Evolutionary conservation across 1,140 invertebrate species (phyloP).

Genomic region (Vanessa atalanta): DNA sequence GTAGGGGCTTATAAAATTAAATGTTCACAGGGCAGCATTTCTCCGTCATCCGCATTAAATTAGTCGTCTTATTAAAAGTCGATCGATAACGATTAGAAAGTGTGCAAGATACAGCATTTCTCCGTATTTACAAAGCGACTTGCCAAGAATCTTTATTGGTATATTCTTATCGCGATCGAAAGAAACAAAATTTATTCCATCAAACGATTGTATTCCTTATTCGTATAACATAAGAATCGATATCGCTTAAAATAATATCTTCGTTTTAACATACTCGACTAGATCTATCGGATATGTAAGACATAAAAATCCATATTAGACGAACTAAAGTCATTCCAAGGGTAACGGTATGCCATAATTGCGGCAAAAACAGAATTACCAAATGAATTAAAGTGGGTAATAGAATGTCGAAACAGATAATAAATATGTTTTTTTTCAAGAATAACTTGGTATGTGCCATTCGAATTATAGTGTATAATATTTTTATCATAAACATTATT

Average conservation of each 20-base stretch:
- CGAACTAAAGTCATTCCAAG: constrained; percentile 31
- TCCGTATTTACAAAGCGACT: constrained; percentile 25
- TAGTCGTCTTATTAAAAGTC: constrained; percentile 31
- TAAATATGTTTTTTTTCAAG: constrained; percentile 20
- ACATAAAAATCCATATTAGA: constrained; percentile 45
- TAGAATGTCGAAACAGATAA: constrained; percentile 40
- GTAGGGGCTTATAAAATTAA: background rate
- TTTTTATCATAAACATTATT: no score
- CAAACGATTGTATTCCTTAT: constrained; percentile 21
- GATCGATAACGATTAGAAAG: constrained; percentile 30
- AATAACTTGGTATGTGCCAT: constrained; percentile 22
- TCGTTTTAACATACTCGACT: background rate
- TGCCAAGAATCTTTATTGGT: constrained; percentile 29
- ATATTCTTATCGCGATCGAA: constrained; percentile 33
- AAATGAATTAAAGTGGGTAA: constrained; percentile 32
- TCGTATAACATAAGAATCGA: background rate
- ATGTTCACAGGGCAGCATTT: background rate
- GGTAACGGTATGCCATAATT: constrained; percentile 39
- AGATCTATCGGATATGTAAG: constrained; percentile 20
- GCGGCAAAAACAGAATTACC: constrained; percentile 40
- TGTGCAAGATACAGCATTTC: constrained; percentile 26
- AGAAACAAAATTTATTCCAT: constrained; percentile 15
- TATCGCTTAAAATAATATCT: constrained; percentile 12
- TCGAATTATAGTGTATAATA: background rate
- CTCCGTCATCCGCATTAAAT: background rate